A percentile compares a stretch with the other conserved stretches of the same genome.
phyloP scores from a whole-genome alignment of 1,140 invertebrate genomes.

The Heliconius melpomene region DNA sequence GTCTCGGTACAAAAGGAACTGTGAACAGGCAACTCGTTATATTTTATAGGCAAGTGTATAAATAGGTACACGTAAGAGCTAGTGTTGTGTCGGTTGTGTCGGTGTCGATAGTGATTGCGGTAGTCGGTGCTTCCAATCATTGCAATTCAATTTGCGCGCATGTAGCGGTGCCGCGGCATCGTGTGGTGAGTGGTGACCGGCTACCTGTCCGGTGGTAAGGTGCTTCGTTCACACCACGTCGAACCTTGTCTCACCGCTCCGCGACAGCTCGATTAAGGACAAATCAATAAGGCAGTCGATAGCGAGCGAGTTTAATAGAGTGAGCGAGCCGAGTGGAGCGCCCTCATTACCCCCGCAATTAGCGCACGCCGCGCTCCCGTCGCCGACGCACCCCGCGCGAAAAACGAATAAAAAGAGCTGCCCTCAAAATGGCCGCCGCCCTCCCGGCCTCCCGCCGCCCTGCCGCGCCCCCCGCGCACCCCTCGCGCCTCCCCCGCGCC shows the following conservation, averaged over 20 bases:
- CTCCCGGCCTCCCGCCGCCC: slow-evolving; percentile 64
- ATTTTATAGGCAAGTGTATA: background rate
- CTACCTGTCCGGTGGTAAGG: slow-evolving; percentile 12
- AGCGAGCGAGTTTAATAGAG: slow-evolving; percentile 79
- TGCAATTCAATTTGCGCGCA: slow-evolving; percentile 70
- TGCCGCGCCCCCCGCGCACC: slow-evolving; percentile 67
- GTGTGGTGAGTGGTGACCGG: no score
- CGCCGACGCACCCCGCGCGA: slow-evolving; percentile 79
- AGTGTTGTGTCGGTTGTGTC: slow-evolving; percentile 1
- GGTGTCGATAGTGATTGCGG: slow-evolving; percentile 26
- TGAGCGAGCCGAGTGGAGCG: slow-evolving; percentile 76
- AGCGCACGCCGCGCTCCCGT: slow-evolving; percentile 77
- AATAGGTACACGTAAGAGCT: background rate
- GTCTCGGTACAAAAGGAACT: slow-evolving; percentile 16
- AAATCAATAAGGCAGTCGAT: slow-evolving; percentile 80
- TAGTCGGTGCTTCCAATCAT: slow-evolving; percentile 51
- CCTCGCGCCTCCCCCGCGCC: slow-evolving; percentile 74
- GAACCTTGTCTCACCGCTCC: slow-evolving; percentile 62
- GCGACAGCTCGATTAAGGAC: slow-evolving; percentile 74
- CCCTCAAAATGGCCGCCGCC: slow-evolving; percentile 81
- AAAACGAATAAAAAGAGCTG: slow-evolving; percentile 82
- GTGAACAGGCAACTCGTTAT: slow-evolving; percentile 10
- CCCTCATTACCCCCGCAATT: slow-evolving; percentile 81
- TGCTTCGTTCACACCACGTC: slow-evolving; percentile 69
- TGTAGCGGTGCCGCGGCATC: slow-evolving; percentile 34